phyloP scores from a whole-genome alignment of 2,797 vertebrate species.

The Antennarius maculatus region DNA sequence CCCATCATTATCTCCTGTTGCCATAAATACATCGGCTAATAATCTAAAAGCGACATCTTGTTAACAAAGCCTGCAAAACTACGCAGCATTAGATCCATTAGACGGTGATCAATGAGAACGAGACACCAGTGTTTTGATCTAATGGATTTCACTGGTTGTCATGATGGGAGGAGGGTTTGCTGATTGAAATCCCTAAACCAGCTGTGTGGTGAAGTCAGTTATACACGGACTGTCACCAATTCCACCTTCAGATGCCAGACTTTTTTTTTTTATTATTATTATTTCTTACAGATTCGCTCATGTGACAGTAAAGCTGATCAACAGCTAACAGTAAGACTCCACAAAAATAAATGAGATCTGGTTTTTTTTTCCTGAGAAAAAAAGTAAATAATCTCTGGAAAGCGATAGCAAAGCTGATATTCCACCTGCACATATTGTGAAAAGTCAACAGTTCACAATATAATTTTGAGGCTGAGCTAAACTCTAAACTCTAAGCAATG shows the following conservation, averaged over 20 bases:
- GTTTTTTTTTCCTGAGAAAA: neutral
- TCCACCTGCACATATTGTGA: conserved; percentile 28
- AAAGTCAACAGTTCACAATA: conserved; percentile 34
- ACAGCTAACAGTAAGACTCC: conserved; percentile 4
- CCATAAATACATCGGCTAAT: conserved; percentile 71
- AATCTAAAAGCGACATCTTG: conserved; percentile 70
- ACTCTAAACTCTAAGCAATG: conserved; percentile 35
- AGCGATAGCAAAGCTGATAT: conserved; percentile 33
- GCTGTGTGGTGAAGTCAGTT: neutral
- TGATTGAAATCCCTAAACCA: conserved; percentile 33
- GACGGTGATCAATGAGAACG: conserved; percentile 64
- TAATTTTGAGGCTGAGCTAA: conserved; percentile 33
- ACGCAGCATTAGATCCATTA: conserved; percentile 61
- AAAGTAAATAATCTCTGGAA: conserved; percentile 9
- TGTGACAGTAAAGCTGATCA: conserved; percentile 1
- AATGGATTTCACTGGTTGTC: conserved; percentile 57
- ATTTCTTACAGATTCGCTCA: neutral
- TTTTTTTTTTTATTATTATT: no score
- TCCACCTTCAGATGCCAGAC: neutral
- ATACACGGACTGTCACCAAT: conserved; percentile 4
- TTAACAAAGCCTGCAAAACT: conserved; percentile 56
- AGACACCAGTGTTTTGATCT: conserved; percentile 60
- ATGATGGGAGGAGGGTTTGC: conserved; percentile 9
- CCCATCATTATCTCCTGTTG: conserved; percentile 64
- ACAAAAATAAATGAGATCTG: conserved; percentile 7